Base-by-base conservation (phyloP, 37 sponge, comb jelly and placozoan genomes). In the Geodia barretti region DNA sequence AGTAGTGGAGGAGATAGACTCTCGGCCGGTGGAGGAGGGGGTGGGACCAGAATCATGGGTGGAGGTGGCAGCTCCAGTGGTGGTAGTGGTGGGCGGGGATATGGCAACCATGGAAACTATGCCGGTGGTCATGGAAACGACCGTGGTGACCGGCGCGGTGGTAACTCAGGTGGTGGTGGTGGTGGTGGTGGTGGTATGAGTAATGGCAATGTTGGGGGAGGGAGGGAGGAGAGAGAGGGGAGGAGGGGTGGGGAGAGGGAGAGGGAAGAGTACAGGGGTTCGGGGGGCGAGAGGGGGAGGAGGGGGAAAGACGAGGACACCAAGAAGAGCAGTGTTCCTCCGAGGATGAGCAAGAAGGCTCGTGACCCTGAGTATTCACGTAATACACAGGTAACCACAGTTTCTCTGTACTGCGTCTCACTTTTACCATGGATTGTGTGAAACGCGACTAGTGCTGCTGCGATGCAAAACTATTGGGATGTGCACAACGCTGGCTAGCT, bases 151-250 rank as follows among this genome's bases (percentile, higher is more conserved):
- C 32, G 41, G 40, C 14, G 73, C 7, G 73, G 40, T 71, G 73
- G 41, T 5, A 71, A 31, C 31, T 24, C 39, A 62, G 8, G 8
- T 30, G 39, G 39, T 62, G 39, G 34, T 60, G 28, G 21, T 62
- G 28, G 65, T 77, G 64, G 78, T 32, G 9, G 65, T 63, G 66
- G 64, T 62, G 34, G 25, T 28, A 41, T 7, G 54, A 47, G 54
- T 17, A 14, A 47, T 7, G 54, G 14, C 11, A 47, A 14, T 7
- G 54, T 17, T 7, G 54, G 54, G 54, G 14, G 54, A 47, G 54
- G 54, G 54, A 7, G 54, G 14, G 54, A 14, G 54, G 54, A 47
- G 11, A 39, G 75, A 20, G 26, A 43, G 4, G 42, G 60, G 60
- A 41, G 42, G 14, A 39, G 59, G 43, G n/a, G 24, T 41, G 59